These are phyloP conservation scores for Pyralis farinalis DNA, from an alignment of 2,888 invertebrate species.

Conservation along the genomic window DNA sequence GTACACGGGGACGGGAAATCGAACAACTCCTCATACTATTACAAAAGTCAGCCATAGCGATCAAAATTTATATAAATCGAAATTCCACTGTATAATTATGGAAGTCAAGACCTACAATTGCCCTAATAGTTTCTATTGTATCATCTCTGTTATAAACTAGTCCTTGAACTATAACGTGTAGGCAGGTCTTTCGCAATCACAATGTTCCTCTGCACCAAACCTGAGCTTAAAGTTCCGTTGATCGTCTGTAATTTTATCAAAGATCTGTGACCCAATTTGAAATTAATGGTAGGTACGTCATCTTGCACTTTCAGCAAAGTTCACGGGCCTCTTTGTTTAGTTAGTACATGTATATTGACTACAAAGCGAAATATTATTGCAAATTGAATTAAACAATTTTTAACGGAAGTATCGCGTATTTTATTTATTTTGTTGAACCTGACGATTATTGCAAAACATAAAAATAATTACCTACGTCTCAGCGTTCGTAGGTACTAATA, in stretches of 20 bases:
- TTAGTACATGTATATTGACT: neutral
- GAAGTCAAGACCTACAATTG: conserved; percentile 34
- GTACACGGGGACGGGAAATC: too few species aligned
- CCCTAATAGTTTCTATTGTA: conserved; percentile 55
- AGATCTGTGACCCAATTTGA: conserved; percentile 38
- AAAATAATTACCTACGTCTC: neutral
- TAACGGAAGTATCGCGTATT: too few species aligned
- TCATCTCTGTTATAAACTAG: conserved; percentile 44
- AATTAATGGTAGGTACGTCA: conserved; percentile 25
- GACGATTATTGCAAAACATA: conserved; percentile 5
- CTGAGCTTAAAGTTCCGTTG: conserved; percentile 43
- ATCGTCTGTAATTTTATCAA: conserved; percentile 45
- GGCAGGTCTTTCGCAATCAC: conserved; percentile 52
- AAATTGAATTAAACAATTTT: too few species aligned
- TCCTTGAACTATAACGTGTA: conserved; percentile 71
- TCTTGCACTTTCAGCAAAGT: conserved; percentile 28
- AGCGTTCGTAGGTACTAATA: too few species aligned
- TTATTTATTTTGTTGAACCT: too few species aligned
- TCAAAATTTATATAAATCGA: conserved; percentile 17
- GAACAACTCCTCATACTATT: too few species aligned
- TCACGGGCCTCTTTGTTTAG: conserved; percentile 27
- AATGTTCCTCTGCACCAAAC: conserved; percentile 40
- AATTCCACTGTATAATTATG: conserved; percentile 22
- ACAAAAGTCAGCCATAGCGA: too few species aligned
- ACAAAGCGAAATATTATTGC: neutral